Conservation (phyloP, 2,888 invertebrate species). For the Dryobotodes eremita region DNA sequence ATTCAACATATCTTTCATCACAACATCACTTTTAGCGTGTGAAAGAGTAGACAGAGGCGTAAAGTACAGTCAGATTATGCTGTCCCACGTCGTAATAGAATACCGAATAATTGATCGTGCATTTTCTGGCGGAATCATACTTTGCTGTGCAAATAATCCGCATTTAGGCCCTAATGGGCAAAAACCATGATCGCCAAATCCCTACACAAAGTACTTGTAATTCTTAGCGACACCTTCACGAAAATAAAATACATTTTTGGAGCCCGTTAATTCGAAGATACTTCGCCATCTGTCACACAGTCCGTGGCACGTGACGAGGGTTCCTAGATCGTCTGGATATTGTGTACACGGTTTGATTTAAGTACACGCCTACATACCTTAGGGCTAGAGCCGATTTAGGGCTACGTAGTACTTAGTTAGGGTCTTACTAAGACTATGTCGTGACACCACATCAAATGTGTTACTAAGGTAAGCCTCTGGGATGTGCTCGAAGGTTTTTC, state of each 20-base stretch:
- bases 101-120: no score
- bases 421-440: not conserved
- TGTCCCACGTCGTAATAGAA: not conserved
- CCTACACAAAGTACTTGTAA: not conserved
- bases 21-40: no score
- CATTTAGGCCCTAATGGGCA: not conserved
- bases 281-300: slow-evolving; percentile 44
- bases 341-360: slow-evolving; percentile 19
- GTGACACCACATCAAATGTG: not conserved
- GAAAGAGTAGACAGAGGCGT: no score
- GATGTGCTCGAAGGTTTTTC: not conserved
- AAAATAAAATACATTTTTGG: slow-evolving; percentile 37
- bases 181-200: no score
- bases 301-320: slow-evolving; percentile 47
- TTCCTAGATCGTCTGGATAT: slow-evolving; percentile 21
- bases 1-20: not conserved
- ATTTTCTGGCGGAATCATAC: not conserved
- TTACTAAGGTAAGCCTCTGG: not conserved
- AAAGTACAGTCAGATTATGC: no score
- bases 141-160: not conserved
- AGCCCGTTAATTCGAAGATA: slow-evolving; percentile 40
- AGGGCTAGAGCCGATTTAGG: not conserved
- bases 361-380: not conserved
- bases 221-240: not conserved
- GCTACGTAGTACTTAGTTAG: not conserved